Conservation (phyloP, 2,113 vertebrate genomes). For the Mesoclemmys tuberculata region DNA sequence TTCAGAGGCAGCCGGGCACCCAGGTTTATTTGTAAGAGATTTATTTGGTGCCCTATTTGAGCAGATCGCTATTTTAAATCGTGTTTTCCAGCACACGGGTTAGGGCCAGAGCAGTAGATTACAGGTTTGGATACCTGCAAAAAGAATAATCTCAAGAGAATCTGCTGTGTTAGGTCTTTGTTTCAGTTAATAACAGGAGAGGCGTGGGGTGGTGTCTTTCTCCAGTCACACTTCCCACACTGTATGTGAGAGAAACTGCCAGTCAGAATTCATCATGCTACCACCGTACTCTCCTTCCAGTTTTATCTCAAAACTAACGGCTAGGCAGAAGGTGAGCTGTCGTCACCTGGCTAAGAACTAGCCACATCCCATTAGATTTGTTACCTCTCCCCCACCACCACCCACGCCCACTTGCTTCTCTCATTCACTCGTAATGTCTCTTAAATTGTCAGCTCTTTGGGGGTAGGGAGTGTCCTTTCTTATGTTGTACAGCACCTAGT, state of each 20-base stretch:
- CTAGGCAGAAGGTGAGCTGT: neutral
- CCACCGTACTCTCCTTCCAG: neutral
- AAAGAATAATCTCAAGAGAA: neutral
- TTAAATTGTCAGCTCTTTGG: neutral
- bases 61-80: neutral
- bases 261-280: neutral
- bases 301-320: neutral
- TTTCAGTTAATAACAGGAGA: too few relatives aligned
- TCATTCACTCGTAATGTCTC: neutral
- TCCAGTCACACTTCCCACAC: too few relatives aligned
- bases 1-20: accelerated
- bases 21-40: neutral
- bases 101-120: neutral
- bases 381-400: neutral
- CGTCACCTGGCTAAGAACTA: neutral
- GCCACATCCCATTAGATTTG: neutral
- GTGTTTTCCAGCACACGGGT: neutral
- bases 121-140: neutral
- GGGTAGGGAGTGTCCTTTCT: neutral
- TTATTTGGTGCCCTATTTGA: accelerated
- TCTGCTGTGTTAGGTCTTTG: neutral
- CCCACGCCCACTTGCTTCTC: neutral
- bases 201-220: neutral
- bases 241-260: neutral
- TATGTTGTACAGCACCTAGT: neutral